Evolutionary conservation across 1,140 invertebrate genomes (phyloP).

Genomic region (Sogatella furcifera): DNA sequence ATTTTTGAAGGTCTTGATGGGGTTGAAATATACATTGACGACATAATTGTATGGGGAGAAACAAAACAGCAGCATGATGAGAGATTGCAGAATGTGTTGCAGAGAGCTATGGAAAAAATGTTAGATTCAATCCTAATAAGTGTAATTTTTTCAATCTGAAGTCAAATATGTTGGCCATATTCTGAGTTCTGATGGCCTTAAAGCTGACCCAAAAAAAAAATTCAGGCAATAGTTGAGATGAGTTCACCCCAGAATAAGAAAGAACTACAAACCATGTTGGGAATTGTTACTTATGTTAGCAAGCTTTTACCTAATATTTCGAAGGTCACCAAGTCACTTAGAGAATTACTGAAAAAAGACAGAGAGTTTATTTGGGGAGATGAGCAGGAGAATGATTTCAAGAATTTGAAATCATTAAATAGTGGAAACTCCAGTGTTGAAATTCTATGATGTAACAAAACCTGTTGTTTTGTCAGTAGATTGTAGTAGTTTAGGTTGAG

Average conservation of each 20-base stretch:
- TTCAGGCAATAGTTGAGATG: slow-evolving; percentile 3
- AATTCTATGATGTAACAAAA: not conserved
- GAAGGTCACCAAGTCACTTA: not conserved
- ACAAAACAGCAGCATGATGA: slow-evolving; percentile 3
- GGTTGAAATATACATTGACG: slow-evolving; percentile 4
- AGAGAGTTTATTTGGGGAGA: not conserved
- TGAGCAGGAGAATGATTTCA: not conserved
- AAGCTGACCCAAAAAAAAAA: slow-evolving; percentile 3
- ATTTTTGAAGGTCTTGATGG: not conserved
- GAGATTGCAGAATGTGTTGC: not conserved
- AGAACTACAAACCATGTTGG: not conserved
- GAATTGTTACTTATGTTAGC: not conserved
- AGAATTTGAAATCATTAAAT: not conserved
- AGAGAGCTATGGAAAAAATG: slow-evolving; percentile 4
- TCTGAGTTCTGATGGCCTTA: not conserved
- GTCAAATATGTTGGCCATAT: not conserved
- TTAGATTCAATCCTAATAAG: slow-evolving; percentile 8
- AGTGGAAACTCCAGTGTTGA: not conserved
- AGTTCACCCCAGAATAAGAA: not conserved
- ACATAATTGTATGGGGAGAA: slow-evolving; percentile 2
- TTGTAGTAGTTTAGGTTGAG: not conserved
- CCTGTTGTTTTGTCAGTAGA: not conserved
- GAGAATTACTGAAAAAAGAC: not conserved
- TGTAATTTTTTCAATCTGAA: slow-evolving; percentile 5
- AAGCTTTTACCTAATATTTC: not conserved